phyloP scores from a whole-genome alignment of 2,113 vertebrate genomes.

The Petroica traversi region DNA sequence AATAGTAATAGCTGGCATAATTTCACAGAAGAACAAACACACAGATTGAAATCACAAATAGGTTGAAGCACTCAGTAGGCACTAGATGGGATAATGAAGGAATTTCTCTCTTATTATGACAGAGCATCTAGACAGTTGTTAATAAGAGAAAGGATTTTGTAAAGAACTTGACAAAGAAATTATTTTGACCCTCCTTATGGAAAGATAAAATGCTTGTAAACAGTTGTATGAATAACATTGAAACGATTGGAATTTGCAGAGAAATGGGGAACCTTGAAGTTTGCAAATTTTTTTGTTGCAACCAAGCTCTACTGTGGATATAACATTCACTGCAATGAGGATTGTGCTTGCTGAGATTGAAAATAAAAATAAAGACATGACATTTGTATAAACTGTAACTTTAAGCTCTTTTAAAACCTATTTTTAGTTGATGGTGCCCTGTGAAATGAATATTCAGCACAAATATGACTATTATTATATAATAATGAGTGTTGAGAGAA shows the following conservation, averaged over 20 bases:
- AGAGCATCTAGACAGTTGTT: neutral
- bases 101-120: neutral
- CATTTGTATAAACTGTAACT: neutral
- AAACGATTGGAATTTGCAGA: neutral
- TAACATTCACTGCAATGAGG: neutral
- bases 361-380: neutral
- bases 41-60: neutral
- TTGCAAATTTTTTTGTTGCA: neutral
- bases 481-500: neutral
- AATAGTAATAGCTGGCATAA: neutral
- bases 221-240: neutral
- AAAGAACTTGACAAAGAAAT: neutral
- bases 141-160: neutral
- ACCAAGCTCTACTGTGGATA: neutral
- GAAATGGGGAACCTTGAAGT: neutral
- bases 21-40: slow-evolving; percentile 10
- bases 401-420: neutral
- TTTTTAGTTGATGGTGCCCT: neutral
- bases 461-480: neutral
- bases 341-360: neutral
- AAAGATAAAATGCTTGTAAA: neutral
- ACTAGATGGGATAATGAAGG: neutral
- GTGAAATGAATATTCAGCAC: neutral
- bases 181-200: neutral
- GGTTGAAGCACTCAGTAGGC: neutral